Base-by-base conservation (phyloP, 2,888 invertebrate genomes). In the Malacosoma neustria region DNA sequence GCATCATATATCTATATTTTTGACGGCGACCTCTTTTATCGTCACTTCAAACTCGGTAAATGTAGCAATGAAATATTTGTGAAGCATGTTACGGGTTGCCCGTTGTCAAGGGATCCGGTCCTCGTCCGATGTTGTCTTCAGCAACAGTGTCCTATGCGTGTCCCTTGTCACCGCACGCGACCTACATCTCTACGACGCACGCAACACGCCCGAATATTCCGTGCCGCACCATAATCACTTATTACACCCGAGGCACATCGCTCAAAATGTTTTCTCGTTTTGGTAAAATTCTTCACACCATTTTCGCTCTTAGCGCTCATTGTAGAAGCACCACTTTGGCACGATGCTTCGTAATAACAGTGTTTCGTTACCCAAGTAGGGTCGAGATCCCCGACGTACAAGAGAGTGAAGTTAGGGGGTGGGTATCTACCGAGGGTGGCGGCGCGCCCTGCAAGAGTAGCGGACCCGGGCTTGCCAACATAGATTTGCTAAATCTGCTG, bases 401-500 rank as follows among this genome's bases (percentile, higher is more conserved):
- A 75, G 79, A 70, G 69, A 80, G 81, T 71, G 77, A 77, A 81
- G 75, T 77, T 59, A 72, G 69, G 76, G 77, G 71, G 79, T 63
- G 68, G 70, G 56, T 54, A 66, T 22, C 22, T 22, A 22, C 48
- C 59, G 63, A 69, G 74, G 64, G 57, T 56, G 57, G 62, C 59
- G 66, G 61, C 59, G 52, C 65, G 54, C 76, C 74, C 76, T 68
- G 74, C 77, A 69, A 72, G 73, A 80, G 80, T 75, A 73, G 72
- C 75, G 80, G 76, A 74, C 80, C 73, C 79, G 81, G 75, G 77
- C 65, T 73, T 66, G 66, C 71, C 75, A 72, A 69, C 77, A 60
- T 72, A 79, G 80, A 79, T 82, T 81, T 81, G 75, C 71, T 75
- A 79, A 81, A 81, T 80, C 79, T 72, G 74, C 77, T 80, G 73